Base-by-base conservation (phyloP, 2,888 invertebrate species). In the Diaprepes abbreviatus region DNA sequence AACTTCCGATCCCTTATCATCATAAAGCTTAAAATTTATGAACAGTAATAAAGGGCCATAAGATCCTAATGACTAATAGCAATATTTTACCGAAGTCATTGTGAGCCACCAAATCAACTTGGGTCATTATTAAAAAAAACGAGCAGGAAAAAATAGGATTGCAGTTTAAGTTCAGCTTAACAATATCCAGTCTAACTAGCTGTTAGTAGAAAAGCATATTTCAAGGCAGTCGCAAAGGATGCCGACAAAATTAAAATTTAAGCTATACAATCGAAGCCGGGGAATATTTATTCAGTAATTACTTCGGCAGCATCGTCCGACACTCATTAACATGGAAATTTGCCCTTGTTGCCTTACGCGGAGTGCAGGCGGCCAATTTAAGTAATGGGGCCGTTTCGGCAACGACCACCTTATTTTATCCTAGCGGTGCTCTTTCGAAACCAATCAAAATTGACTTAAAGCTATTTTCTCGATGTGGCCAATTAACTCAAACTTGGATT, bases 171-270 rank as follows among this genome's bases (percentile, higher is more conserved):
- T 77, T 76, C 77, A 71, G 74, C 75, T 77, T 77, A 78, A 80
- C 79, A 79, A 80, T 80, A 80, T 80, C 79, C 79, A 74, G 77
- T 76, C 78, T 80, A 80, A 80, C 79, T 79, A 80, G 78, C 79
- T 79, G 74, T 77, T 71, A 72, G 77, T 77, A 74, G 74, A 75
- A 66, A 75, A 74, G 75, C 76, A 78, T 76, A 77, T 77, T 77
- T 78, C 77, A 75, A 60, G 74, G 66, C 72, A 73, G 72, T 66
- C 74, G 78, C 78, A 81, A 81, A 80, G 79, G 75, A 78, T 77
- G 79, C 82, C 81, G 81, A 80, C 79, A 75, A 79, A 80, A 80
- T 79, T 79, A 79, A 79, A 80, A 79, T 79, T 79, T 77, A 77
- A 79, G 77, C 76, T 79, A 77, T 78, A 78, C 75, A 78, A 78